A percentile compares a stretch with the other conserved stretches of the same genome.
Evolutionary conservation across 2,113 vertebrate species (phyloP).

Genomic region (Seriola aureovittata): DNA sequence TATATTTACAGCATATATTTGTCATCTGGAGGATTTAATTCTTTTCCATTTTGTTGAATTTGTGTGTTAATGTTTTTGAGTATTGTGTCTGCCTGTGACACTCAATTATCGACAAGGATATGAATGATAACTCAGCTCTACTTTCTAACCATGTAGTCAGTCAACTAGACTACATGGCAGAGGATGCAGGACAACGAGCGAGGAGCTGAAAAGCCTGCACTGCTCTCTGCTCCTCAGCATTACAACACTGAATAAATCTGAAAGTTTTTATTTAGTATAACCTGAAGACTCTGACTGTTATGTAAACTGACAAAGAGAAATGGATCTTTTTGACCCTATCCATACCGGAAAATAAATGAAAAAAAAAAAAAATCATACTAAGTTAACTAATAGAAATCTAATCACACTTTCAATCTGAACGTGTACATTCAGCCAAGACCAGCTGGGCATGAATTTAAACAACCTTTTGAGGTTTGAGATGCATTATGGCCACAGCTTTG

Average conservation of each 20-base stretch:
- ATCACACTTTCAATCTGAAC: not conserved
- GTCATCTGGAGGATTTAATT: not conserved
- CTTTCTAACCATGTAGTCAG: not conserved
- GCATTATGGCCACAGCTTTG: not conserved
- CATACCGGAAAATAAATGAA: not conserved
- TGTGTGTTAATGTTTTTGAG: not conserved
- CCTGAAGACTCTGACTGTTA: not conserved
- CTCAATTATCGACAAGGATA: too few species aligned
- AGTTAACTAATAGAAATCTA: not conserved
- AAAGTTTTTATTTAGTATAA: not conserved
- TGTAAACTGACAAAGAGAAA: not conserved
- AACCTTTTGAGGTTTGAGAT: not conserved
- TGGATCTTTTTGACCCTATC: not conserved
- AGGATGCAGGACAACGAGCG: not conserved
- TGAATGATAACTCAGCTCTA: too few species aligned
- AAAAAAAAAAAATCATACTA: not conserved
- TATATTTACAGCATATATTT: not conserved
- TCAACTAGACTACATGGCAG: not conserved
- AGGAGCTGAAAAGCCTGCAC: not conserved
- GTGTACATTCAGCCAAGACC: not conserved
- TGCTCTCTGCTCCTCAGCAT: too few species aligned
- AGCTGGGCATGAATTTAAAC: not conserved
- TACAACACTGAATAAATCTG: too few species aligned
- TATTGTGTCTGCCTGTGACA: not conserved
- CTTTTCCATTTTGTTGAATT: not conserved